phyloP scores from a whole-genome alignment of 2,113 vertebrate species.

The Dermatemys mawii region DNA sequence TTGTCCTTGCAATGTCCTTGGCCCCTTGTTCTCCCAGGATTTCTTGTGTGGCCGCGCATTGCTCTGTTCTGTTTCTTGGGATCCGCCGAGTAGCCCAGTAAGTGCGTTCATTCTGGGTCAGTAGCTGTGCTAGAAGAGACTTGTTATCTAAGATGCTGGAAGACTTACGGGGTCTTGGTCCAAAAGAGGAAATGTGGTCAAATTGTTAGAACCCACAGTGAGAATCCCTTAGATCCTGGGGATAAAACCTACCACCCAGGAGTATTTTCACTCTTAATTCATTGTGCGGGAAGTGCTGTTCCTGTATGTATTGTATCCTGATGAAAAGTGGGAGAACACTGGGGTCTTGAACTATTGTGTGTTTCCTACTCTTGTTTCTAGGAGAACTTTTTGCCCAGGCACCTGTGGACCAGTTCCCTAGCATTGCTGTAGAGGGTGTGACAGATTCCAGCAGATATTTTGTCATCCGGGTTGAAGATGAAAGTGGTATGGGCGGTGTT shows the following conservation, averaged over 20 bases:
- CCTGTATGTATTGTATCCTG: neutral
- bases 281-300: too few species aligned
- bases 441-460: slow-evolving; percentile 96
- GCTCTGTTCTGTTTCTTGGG: neutral
- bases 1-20: neutral
- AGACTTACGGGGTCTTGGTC: neutral
- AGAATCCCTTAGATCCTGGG: neutral
- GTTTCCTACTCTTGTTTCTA: slow-evolving; percentile 53
- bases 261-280: neutral
- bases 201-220: neutral
- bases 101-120: neutral
- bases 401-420: slow-evolving; percentile 92
- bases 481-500: slow-evolving; percentile 75
- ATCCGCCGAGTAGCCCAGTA: neutral
- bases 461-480: slow-evolving; percentile 92
- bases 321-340: fast-evolving
- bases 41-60: neutral
- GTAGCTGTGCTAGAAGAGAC: neutral
- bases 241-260: neutral
- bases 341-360: fast-evolving
- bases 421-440: slow-evolving; percentile 87
- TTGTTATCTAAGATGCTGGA: neutral
- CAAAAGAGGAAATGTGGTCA: neutral
- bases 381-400: slow-evolving; percentile 97
- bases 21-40: neutral